Evolutionary conservation across 2,888 invertebrate genomes (phyloP), one percentile per base, ranked within the genome.

Genomic region (Mythimna loreyi): DNA sequence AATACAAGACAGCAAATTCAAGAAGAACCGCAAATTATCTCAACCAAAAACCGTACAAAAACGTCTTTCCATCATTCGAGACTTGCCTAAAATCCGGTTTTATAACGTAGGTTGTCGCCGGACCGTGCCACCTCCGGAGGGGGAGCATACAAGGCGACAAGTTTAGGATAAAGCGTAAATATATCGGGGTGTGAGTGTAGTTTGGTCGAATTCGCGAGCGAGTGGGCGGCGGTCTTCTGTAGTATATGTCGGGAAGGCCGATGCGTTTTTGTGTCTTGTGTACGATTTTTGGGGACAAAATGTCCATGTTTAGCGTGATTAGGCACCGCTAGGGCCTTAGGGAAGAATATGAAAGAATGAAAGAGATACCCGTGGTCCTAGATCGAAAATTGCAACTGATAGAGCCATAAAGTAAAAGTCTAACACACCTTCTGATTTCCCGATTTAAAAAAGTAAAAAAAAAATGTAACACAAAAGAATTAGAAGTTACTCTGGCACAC

Each of bases 151-250:
- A 86, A 87, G 87, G 90, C 90, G 90, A 92, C 92, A 92, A 92
- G 90, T 92, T 90, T 78, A 86, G 90, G 88, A 90, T 90, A 89
- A 91, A 89, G 87, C 89, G 89, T 91, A 92, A 93, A 92, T 93
- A 92, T 91, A 88, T 90, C 81, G 86, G 88, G 86, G 93, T 93
- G 93, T 90, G 94, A 89, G 93, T 90, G 92, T 94, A 94, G 94
- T 94, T 93, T 90, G 91, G 91, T 86, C 88, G 87, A 90, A 90
- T 86, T 91, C 92, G 93, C 92, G 91, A 89, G 89, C 86, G 87
- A 88, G 93, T 92, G 94, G 92, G 93, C 88, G 93, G 91, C 78
- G 87, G 82, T 73, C 73, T 53, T 61, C 43, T 70, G 66, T 47
- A 91, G 94, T 89, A 91, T 80, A 92, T 62, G 80, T 19, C 2